Evolutionary conservation across 2,797 vertebrate species (phyloP).

Genomic region (Danio kyathit): DNA sequence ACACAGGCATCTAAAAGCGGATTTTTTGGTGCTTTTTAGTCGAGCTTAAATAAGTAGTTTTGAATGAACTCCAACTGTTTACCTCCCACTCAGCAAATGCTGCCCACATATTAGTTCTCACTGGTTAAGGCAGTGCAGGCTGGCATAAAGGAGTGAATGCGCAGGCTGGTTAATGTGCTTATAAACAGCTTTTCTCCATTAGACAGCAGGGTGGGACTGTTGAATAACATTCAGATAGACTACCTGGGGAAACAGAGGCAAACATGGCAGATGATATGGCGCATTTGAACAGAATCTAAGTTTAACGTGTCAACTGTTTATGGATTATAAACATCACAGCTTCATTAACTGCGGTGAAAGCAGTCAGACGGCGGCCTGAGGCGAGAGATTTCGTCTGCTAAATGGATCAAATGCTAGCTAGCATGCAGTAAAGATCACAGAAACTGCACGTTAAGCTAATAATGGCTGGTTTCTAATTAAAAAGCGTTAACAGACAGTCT

Average conservation of each 20-base stretch:
- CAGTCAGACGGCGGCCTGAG: conserved; percentile 64
- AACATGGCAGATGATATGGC: conserved; percentile 19
- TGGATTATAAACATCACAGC: conserved; percentile 57
- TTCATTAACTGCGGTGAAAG: conserved; percentile 57
- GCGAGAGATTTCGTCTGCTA: conserved; percentile 64
- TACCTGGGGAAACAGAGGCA: conserved; percentile 54
- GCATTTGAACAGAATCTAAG: conserved; percentile 28
- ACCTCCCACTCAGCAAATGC: conserved; percentile 55
- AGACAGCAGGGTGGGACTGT: conserved; percentile 53
- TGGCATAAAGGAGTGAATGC: conserved; percentile 51
- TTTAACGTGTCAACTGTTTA: conserved; percentile 34
- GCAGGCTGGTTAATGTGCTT: conserved; percentile 58
- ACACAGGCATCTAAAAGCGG: conserved; percentile 18
- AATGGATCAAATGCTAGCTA: conserved; percentile 33
- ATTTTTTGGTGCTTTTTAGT: conserved; percentile 39
- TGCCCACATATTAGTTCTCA: conserved; percentile 53
- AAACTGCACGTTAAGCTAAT: conserved; percentile 12
- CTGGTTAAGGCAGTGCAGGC: conserved; percentile 34
- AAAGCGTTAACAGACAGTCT: neutral
- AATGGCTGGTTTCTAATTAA: conserved; percentile 30
- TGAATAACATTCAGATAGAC: conserved; percentile 51
- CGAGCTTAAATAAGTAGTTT: conserved; percentile 57
- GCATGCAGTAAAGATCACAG: neutral
- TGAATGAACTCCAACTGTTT: conserved; percentile 63
- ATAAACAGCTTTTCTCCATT: conserved; percentile 59